Percentiles rank a stretch among this genome's conserved stretches.
Evolutionary conservation across 2,113 vertebrate genomes (phyloP).

Genomic region (Echinops telfairi): DNA sequence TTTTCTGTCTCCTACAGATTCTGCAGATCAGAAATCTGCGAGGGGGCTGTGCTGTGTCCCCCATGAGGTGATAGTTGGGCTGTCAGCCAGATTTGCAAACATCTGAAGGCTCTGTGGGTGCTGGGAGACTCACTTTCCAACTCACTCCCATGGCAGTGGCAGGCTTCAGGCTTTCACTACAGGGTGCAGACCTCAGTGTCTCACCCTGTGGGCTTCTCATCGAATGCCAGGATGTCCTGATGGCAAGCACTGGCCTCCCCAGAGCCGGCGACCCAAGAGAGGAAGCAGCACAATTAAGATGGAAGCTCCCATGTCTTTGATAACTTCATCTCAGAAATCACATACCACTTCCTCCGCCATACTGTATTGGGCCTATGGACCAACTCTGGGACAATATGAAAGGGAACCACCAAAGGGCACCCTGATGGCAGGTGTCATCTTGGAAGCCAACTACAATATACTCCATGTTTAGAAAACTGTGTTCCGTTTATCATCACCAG

Average conservation of each 20-base stretch:
- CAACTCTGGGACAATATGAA: background rate
- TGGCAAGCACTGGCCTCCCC: background rate
- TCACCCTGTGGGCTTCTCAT: background rate
- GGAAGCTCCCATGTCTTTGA: background rate
- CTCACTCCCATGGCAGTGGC: background rate
- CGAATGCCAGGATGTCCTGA: background rate
- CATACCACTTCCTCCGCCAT: background rate
- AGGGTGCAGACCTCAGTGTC: background rate
- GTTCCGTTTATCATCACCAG: background rate
- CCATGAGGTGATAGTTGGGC: background rate
- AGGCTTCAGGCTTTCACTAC: background rate
- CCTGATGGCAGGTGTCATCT: background rate
- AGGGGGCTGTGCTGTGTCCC: background rate
- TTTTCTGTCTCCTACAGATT: background rate
- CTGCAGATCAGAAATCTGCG: background rate
- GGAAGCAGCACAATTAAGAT: background rate
- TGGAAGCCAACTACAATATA: background rate
- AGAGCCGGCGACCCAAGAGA: background rate
- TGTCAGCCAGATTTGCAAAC: background rate
- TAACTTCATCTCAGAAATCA: background rate
- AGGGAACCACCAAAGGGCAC: background rate
- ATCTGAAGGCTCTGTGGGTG: background rate
- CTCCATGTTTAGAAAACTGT: background rate
- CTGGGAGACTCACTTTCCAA: background rate
- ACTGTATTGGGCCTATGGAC: background rate